Evolutionary conservation across 2,797 vertebrate genomes (phyloP).

Genomic region (Graptemys geographica): DNA sequence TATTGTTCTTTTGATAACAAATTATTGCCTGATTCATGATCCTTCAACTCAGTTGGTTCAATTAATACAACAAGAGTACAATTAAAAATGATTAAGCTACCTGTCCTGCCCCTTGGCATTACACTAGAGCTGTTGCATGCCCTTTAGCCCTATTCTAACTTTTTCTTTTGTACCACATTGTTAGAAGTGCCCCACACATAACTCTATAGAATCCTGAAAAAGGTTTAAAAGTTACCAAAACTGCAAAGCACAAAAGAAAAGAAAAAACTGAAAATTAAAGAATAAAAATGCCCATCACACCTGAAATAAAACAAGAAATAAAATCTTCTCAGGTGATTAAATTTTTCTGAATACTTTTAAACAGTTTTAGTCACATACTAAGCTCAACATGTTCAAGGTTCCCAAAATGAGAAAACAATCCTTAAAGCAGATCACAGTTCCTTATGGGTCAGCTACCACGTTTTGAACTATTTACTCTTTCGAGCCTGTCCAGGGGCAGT

Average conservation of each 20-base stretch:
- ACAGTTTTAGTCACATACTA: neutral
- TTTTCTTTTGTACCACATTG: constrained; percentile 23
- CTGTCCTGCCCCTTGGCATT: neutral
- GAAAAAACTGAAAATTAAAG: neutral
- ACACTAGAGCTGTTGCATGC: neutral
- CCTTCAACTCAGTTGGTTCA: neutral
- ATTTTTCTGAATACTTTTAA: neutral
- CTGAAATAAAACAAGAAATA: neutral
- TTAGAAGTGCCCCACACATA: constrained; percentile 15
- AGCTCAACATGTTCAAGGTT: neutral
- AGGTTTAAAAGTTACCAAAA: neutral
- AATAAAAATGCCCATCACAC: neutral
- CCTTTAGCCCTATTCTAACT: constrained; percentile 43
- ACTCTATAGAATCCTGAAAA: neutral
- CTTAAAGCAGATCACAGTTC: neutral
- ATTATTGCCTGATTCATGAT: constrained; percentile 25
- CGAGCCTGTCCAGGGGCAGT: neutral
- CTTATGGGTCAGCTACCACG: neutral
- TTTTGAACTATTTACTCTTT: neutral
- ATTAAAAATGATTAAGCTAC: constrained; percentile 1
- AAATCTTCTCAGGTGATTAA: neutral
- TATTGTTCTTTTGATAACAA: constrained; percentile 26
- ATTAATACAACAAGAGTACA: neutral
- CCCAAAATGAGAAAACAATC: neutral
- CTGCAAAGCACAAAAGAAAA: neutral